phyloP scores from a whole-genome alignment of 2,113 vertebrate genomes.

The Callaeas wilsoni region DNA sequence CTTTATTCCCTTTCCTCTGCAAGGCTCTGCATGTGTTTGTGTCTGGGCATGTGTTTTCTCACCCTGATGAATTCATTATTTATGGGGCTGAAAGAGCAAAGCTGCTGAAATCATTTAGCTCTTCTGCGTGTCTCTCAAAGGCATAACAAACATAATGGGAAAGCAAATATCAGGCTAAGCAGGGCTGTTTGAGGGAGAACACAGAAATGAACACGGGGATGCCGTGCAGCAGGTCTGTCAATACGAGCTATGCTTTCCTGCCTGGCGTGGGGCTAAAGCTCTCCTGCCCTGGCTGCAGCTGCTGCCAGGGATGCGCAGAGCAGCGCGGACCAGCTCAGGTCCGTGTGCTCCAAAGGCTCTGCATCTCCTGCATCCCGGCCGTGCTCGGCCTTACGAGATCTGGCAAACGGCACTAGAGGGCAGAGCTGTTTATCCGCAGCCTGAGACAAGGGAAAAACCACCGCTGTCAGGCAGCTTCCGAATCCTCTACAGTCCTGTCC shows the following conservation, averaged over 20 bases:
- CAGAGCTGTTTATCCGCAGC: conserved; percentile 26
- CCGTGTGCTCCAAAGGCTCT: neutral
- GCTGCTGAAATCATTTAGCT: conserved; percentile 28
- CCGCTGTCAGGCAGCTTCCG: neutral
- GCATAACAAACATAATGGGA: conserved; percentile 13
- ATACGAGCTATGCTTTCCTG: neutral
- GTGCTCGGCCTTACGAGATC: neutral
- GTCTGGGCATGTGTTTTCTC: neutral
- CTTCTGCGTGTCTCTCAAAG: conserved; percentile 7
- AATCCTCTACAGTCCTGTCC: neutral
- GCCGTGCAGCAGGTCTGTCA: neutral
- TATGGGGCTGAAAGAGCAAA: conserved; percentile 28
- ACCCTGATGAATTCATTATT: conserved; percentile 26
- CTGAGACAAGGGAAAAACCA: neutral
- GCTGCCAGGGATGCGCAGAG: neutral
- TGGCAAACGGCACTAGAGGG: conserved; percentile 29
- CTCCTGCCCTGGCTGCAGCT: neutral
- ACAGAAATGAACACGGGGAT: neutral
- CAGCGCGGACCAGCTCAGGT: neutral
- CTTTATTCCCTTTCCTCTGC: neutral
- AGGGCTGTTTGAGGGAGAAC: neutral
- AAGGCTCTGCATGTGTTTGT: neutral
- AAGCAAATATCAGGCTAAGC: neutral
- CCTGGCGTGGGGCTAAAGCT: neutral
- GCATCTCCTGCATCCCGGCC: rapidly evolving